phyloP scores from a whole-genome alignment of 2,113 vertebrate species.

The Coregonus clupeaformis region DNA sequence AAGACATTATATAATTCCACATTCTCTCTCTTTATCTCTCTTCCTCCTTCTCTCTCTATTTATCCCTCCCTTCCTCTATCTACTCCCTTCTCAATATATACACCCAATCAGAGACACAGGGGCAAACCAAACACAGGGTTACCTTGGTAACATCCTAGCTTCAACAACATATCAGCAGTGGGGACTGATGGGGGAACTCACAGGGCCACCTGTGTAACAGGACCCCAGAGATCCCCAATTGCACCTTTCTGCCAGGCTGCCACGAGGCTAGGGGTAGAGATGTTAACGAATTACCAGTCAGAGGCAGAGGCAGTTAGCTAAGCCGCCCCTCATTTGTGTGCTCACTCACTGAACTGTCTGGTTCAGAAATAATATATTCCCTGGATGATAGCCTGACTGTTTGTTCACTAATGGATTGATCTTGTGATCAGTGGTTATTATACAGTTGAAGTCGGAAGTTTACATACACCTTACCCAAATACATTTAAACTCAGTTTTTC shows the following conservation, averaged over 20 bases:
- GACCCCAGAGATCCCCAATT: conserved; percentile 42
- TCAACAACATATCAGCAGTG: not conserved
- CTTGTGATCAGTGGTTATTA: too few species aligned
- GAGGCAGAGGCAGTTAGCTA: conserved; percentile 13
- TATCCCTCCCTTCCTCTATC: not conserved
- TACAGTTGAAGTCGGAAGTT: too few species aligned
- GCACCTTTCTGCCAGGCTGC: not conserved
- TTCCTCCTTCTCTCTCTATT: not conserved
- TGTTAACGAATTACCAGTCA: conserved; percentile 30
- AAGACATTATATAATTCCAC: not conserved
- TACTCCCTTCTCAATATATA: not conserved
- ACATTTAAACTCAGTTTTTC: too few species aligned
- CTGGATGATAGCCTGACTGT: not conserved
- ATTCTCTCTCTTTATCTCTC: not conserved
- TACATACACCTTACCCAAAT: too few species aligned
- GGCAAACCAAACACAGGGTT: not conserved
- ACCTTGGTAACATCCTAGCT: not conserved
- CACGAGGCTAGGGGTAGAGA: conserved; percentile 22
- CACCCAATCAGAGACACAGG: not conserved
- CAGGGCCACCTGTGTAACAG: conserved; percentile 6
- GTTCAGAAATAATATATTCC: not conserved
- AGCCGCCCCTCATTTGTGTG: conserved; percentile 12
- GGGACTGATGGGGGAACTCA: not conserved
- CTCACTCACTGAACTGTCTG: not conserved
- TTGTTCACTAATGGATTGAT: not conserved